These are phyloP conservation scores for Ypsolopha sequella DNA, from an alignment of 2,888 invertebrate species.

Conservation along the genomic window DNA sequence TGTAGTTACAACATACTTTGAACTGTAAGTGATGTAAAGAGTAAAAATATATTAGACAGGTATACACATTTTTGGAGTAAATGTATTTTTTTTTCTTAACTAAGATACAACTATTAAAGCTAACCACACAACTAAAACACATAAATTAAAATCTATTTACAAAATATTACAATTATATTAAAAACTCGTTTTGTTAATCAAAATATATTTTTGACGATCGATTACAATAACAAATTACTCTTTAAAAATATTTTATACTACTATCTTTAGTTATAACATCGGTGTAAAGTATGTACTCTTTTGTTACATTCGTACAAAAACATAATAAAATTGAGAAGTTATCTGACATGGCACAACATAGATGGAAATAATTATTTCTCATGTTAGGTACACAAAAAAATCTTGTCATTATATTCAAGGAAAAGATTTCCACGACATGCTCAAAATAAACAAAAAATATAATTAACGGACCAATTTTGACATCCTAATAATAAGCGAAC, in stretches of 20 bases:
- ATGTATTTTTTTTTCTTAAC: slow-evolving; percentile 29
- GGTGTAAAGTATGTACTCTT: slow-evolving; percentile 7
- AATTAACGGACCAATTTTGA: no score
- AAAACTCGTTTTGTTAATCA: slow-evolving; percentile 12
- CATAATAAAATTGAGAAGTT: background rate
- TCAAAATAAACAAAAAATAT: no score
- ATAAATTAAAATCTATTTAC: slow-evolving; percentile 65
- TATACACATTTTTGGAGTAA: slow-evolving; percentile 58
- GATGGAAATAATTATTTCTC: slow-evolving; percentile 15
- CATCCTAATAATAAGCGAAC: no score
- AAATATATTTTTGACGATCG: background rate
- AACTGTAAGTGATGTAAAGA: background rate
- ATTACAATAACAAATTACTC: slow-evolving; percentile 4
- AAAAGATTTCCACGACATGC: no score
- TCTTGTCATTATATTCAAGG: no score
- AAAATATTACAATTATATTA: slow-evolving; percentile 55
- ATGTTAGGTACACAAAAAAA: no score
- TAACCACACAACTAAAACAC: slow-evolving; percentile 42
- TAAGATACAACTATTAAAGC: slow-evolving; percentile 65
- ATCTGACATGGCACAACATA: slow-evolving; percentile 43
- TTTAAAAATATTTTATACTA: slow-evolving; percentile 5
- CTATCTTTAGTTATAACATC: slow-evolving; percentile 8
- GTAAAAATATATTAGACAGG: slow-evolving; percentile 10
- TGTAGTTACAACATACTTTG: slow-evolving; percentile 14
- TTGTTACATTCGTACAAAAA: slow-evolving; percentile 5